Percentiles rank a stretch among this genome's conserved stretches.
Conservation (phyloP, 2,888 invertebrate genomes). For the Cetonia aurata region DNA sequence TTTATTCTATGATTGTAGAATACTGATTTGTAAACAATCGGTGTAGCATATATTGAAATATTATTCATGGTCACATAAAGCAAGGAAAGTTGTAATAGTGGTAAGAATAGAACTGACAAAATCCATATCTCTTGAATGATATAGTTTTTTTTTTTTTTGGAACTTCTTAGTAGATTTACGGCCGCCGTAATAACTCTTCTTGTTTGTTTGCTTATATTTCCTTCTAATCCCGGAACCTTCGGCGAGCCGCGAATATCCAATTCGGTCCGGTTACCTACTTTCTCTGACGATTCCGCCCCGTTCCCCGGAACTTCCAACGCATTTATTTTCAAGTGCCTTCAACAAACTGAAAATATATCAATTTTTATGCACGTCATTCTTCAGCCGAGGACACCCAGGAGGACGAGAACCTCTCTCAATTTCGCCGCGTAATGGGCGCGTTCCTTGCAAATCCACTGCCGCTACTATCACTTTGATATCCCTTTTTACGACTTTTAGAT, state of each 20-base stretch:
- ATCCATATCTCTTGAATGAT: no score
- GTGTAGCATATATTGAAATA: no score
- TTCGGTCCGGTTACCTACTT: conserved; percentile 20
- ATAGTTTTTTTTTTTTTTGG: no score
- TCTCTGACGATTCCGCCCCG: background rate
- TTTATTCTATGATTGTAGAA: no score
- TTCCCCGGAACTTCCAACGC: background rate
- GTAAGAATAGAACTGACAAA: no score
- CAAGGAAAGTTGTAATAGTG: no score
- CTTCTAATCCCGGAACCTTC: no score
- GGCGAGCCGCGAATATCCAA: background rate
- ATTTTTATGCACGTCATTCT: conserved; percentile 17
- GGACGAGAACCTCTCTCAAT: conserved; percentile 15
- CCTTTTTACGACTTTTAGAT: conserved; percentile 40
- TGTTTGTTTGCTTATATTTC: no score
- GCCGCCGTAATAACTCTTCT: no score
- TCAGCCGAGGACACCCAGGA: conserved; percentile 14
- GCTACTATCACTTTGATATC: conserved; percentile 39
- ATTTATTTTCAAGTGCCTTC: conserved; percentile 19
- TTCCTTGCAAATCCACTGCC: conserved; percentile 32
- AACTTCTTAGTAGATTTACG: no score
- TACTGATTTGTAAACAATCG: no score
- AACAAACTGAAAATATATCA: conserved; percentile 28
- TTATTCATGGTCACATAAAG: no score
- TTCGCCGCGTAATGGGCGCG: conserved; percentile 29